Evolutionary conservation across 2,888 invertebrate genomes (phyloP).

Genomic region (Polydesmus complanatus): DNA sequence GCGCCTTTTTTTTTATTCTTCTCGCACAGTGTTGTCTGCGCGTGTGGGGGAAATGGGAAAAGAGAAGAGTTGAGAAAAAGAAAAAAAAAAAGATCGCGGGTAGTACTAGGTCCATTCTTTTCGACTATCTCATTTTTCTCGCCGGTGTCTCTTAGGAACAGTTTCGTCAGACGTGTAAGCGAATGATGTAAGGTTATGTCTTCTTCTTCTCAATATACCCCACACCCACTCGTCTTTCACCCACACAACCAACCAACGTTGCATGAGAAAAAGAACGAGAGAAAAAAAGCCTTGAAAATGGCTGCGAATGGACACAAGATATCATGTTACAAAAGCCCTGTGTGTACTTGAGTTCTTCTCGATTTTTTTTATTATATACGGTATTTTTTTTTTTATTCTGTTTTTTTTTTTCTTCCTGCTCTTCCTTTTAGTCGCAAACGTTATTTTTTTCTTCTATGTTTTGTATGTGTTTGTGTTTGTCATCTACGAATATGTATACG

Average conservation of each 20-base stretch:
- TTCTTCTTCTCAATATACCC: too few species aligned
- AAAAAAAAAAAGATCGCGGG: too few species aligned
- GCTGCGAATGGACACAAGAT: not conserved
- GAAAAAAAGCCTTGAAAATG: not conserved
- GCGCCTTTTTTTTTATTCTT: not conserved
- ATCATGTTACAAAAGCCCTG: not conserved
- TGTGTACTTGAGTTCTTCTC: too few species aligned
- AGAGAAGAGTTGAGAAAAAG: too few species aligned
- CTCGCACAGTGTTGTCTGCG: not conserved
- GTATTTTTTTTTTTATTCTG: too few species aligned
- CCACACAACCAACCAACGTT: not conserved
- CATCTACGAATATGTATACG: too few species aligned
- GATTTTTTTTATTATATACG: too few species aligned
- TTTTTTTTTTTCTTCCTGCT: too few species aligned
- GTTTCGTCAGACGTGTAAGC: not conserved
- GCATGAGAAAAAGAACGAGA: not conserved
- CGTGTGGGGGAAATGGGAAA: too few species aligned
- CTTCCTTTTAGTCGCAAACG: not conserved
- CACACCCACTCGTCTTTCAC: too few species aligned
- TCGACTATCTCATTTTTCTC: not conserved
- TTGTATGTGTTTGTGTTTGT: not conserved
- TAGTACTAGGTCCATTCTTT: not conserved
- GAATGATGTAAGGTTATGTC: not conserved
- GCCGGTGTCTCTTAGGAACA: not conserved
- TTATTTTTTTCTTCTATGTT: not conserved